Evolutionary conservation across 2,888 invertebrate species (phyloP).

Genomic region (Agrilus biguttatus): DNA sequence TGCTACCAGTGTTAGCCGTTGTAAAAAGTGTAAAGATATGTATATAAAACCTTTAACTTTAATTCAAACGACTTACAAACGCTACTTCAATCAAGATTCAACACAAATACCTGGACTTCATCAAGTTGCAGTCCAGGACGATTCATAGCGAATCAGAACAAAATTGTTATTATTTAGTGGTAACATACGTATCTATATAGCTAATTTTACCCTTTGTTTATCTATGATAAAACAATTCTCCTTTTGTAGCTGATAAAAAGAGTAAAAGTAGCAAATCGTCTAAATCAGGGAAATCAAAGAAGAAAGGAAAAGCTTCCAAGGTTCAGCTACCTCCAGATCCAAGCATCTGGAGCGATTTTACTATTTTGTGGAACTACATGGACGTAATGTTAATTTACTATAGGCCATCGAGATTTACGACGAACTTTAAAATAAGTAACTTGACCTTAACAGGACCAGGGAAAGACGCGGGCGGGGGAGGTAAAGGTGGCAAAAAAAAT

Average conservation of each 20-base stretch:
- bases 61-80: no score
- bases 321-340: slow-evolving; percentile 15
- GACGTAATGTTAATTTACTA: slow-evolving; percentile 19
- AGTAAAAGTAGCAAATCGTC: slow-evolving; percentile 4
- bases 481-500: slow-evolving; percentile 4
- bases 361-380: slow-evolving; percentile 15
- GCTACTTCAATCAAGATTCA: no score
- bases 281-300: slow-evolving; percentile 5
- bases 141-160: no score
- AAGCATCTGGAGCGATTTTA: slow-evolving; percentile 22
- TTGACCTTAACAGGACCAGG: slow-evolving; percentile 5
- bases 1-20: no score
- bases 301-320: not conserved
- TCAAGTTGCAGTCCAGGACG: no score
- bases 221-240: no score
- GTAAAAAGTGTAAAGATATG: no score
- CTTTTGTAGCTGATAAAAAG: not conserved
- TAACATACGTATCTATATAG: no score
- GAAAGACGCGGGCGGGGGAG: slow-evolving; percentile 6
- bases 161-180: no score
- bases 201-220: no score
- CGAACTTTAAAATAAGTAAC: slow-evolving; percentile 17
- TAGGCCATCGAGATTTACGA: slow-evolving; percentile 19
- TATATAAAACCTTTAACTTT: no score
- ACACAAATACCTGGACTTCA: no score